These are phyloP conservation scores for Malurus cyaneus DNA, from an alignment of 2,113 vertebrate genomes.

Conservation along the genomic window DNA sequence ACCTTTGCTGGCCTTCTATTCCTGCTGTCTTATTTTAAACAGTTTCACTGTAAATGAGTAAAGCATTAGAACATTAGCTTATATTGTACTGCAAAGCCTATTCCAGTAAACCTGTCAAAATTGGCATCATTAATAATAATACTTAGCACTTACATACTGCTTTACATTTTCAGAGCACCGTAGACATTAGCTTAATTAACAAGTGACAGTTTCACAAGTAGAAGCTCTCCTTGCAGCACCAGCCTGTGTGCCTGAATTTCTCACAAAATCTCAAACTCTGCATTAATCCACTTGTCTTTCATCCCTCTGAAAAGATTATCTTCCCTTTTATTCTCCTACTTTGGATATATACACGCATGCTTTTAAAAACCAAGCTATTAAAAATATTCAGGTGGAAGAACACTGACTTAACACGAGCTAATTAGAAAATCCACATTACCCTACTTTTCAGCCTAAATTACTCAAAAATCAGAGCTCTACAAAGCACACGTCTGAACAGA, in stretches of 20 bases:
- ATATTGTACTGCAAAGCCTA: constrained; percentile 41
- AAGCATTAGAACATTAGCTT: constrained; percentile 43
- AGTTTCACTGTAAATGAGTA: constrained; percentile 24
- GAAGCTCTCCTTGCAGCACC: background rate
- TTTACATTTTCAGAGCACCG: constrained; percentile 39
- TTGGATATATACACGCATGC: background rate
- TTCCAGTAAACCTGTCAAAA: constrained; percentile 59
- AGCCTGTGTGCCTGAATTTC: background rate
- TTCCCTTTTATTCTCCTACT: background rate
- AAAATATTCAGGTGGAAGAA: constrained; percentile 57
- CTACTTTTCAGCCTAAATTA: constrained; percentile 67
- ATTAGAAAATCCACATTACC: constrained; percentile 64
- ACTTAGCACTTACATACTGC: constrained; percentile 49
- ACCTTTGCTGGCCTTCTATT: constrained; percentile 9
- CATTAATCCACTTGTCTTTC: constrained; percentile 43
- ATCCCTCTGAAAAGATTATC: constrained; percentile 39
- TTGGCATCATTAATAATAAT: constrained; percentile 60
- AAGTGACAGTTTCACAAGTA: constrained; percentile 49
- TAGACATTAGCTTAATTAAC: constrained; percentile 64
- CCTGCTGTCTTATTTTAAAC: constrained; percentile 19
- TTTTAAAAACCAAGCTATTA: constrained; percentile 53
- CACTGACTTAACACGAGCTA: constrained; percentile 54
- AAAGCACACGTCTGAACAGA: constrained; percentile 42
- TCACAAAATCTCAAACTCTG: constrained; percentile 20
- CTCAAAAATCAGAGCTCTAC: constrained; percentile 45